A percentile compares a stretch with the other conserved stretches of the same genome.
Conservation (phyloP, 2,113 vertebrate genomes). For the Lynx canadensis region DNA sequence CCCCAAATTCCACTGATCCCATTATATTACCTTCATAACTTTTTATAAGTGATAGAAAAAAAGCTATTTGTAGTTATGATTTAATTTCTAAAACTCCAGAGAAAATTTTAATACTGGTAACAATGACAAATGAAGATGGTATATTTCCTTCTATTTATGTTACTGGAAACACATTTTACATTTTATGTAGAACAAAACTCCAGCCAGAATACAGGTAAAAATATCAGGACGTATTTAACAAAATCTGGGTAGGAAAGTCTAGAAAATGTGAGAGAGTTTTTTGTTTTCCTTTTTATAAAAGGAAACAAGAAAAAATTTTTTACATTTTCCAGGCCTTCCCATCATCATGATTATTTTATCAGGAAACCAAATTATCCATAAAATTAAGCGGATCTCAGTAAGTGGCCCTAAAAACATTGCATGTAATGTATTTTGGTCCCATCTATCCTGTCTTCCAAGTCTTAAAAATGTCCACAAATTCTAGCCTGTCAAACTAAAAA, state of each 20-base stretch:
- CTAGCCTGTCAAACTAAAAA: neutral
- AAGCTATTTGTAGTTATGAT: neutral
- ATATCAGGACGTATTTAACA: neutral
- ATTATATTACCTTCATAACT: neutral
- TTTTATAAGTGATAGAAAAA: neutral
- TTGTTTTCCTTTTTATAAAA: neutral
- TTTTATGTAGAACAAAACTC: neutral
- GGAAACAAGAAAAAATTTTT: neutral
- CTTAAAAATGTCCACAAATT: neutral
- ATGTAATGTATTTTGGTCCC: neutral
- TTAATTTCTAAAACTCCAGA: conserved; percentile 4
- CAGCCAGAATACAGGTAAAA: neutral
- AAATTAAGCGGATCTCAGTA: neutral
- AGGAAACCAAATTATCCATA: neutral
- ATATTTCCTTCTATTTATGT: neutral
- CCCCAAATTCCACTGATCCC: neutral
- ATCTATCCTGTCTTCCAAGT: neutral
- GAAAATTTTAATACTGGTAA: neutral
- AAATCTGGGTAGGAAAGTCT: neutral
- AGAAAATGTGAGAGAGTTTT: neutral
- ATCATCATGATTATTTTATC: neutral
- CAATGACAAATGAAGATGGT: neutral
- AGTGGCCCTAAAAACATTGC: neutral
- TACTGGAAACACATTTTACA: neutral
- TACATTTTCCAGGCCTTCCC: neutral